A percentile compares a stretch with the other conserved stretches of the same genome.
phyloP scores from a whole-genome alignment of 1,140 invertebrate genomes.

The Rhizoglyphus robini region DNA sequence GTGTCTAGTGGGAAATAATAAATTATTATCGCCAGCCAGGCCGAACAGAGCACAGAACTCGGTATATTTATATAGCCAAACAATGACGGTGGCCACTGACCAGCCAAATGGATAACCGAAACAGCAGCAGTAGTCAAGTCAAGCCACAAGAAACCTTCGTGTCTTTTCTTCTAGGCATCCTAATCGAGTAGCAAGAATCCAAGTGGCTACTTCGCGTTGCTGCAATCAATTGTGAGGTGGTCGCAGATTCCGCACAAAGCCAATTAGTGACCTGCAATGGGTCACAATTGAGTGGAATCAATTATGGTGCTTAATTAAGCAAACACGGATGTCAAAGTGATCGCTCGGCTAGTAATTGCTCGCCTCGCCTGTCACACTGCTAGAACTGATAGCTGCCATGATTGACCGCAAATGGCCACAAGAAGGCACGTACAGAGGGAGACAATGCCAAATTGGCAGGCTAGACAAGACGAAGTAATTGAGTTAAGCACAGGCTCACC shows the following conservation, averaged over 20 bases:
- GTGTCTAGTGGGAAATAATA: conserved; percentile 12
- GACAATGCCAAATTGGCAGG: too few species aligned
- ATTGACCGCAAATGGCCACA: neutral
- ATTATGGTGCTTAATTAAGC: conserved; percentile 11
- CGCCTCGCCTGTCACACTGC: neutral
- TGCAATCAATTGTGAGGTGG: neutral
- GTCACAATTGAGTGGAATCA: conserved; percentile 8
- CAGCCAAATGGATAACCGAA: conserved; percentile 3
- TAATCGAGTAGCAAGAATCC: neutral
- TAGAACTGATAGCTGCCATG: neutral
- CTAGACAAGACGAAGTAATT: too few species aligned
- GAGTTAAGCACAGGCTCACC: too few species aligned
- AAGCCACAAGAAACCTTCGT: conserved; percentile 3
- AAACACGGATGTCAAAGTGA: conserved; percentile 3
- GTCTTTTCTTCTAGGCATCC: neutral
- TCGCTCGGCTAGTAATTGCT: neutral
- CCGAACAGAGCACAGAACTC: neutral
- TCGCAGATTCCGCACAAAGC: neutral
- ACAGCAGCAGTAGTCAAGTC: neutral
- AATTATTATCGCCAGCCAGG: conserved; percentile 10
- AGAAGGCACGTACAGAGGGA: neutral
- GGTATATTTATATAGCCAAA: conserved; percentile 10
- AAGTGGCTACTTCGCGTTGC: neutral
- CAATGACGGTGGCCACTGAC: conserved; percentile 7
- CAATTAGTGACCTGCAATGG: conserved; percentile 6